Evolutionary conservation across 1,140 invertebrate genomes (phyloP).

Genomic region (Eueides isabella): DNA sequence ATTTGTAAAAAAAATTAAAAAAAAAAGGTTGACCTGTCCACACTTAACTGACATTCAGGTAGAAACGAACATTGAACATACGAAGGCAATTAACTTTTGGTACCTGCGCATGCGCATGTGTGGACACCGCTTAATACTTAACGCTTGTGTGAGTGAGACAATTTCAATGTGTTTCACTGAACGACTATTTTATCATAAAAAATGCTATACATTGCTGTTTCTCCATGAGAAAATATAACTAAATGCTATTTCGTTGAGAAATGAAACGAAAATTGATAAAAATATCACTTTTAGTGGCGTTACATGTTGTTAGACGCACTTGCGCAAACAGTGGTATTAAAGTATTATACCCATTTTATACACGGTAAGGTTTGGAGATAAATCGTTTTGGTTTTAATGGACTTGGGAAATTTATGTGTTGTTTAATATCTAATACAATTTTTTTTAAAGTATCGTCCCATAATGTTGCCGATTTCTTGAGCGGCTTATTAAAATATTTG

Average conservation of each 20-base stretch:
- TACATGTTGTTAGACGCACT: slow-evolving; percentile 41
- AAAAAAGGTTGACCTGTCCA: slow-evolving; percentile 48
- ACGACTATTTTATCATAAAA: not conserved
- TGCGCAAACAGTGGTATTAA: slow-evolving; percentile 65
- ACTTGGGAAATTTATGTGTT: slow-evolving; percentile 68
- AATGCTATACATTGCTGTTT: slow-evolving; percentile 30
- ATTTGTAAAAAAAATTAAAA: slow-evolving; percentile 4
- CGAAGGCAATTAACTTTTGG: slow-evolving; percentile 73
- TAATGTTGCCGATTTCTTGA: slow-evolving; percentile 35
- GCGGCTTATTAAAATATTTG: slow-evolving; percentile 37
- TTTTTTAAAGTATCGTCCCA: slow-evolving; percentile 49
- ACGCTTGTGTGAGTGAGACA: slow-evolving; percentile 31
- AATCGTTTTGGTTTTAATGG: slow-evolving; percentile 73
- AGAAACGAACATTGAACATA: slow-evolving; percentile 75
- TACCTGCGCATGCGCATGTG: slow-evolving; percentile 48
- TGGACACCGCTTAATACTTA: slow-evolving; percentile 39
- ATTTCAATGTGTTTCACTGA: slow-evolving; percentile 8
- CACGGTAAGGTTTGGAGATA: slow-evolving; percentile 61
- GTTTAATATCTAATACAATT: slow-evolving; percentile 54
- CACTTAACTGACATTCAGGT: slow-evolving; percentile 58
- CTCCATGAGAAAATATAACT: not conserved
- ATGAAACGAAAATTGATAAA: not conserved
- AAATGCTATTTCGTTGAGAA: not conserved
- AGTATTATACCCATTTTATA: slow-evolving; percentile 37
- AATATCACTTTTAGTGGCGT: not conserved